These are phyloP conservation scores for Calliopum simillimum DNA, from an alignment of 2,888 invertebrate genomes.

Conservation along the genomic window DNA sequence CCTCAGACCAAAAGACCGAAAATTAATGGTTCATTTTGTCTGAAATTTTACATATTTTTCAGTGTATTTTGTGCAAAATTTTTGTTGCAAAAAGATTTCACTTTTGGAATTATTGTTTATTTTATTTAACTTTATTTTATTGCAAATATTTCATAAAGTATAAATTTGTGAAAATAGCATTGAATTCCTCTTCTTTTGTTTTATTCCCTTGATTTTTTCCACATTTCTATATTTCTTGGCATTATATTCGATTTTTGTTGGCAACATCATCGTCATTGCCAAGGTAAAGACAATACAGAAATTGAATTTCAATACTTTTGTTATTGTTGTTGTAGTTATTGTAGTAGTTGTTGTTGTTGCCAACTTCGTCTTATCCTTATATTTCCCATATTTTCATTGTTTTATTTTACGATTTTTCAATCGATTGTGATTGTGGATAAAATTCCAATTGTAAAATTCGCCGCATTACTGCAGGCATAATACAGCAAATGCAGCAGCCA, in stretches of 20 bases:
- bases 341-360: background rate
- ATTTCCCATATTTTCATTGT: no score
- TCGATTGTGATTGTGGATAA: background rate
- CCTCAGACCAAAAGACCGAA: no score
- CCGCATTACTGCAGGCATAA: slow-evolving; percentile 22
- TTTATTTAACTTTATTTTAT: slow-evolving; percentile 2
- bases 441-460: slow-evolving; percentile 9
- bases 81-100: no score
- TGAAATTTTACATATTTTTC: no score
- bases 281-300: slow-evolving; percentile 19
- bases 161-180: slow-evolving; percentile 7
- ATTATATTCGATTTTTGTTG: slow-evolving; percentile 9
- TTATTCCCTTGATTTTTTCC: background rate
- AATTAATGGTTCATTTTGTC: no score
- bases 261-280: background rate
- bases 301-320: background rate
- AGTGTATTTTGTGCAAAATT: no score
- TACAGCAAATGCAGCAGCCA: slow-evolving; percentile 6
- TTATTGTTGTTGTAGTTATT: background rate
- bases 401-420: no score
- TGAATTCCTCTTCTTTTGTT: slow-evolving; percentile 2
- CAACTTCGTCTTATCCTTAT: no score
- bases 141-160: slow-evolving; percentile 26
- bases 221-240: background rate
- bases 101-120: background rate